phyloP scores from a whole-genome alignment of 1,140 invertebrate species.

The Bombus pyrosoma region DNA sequence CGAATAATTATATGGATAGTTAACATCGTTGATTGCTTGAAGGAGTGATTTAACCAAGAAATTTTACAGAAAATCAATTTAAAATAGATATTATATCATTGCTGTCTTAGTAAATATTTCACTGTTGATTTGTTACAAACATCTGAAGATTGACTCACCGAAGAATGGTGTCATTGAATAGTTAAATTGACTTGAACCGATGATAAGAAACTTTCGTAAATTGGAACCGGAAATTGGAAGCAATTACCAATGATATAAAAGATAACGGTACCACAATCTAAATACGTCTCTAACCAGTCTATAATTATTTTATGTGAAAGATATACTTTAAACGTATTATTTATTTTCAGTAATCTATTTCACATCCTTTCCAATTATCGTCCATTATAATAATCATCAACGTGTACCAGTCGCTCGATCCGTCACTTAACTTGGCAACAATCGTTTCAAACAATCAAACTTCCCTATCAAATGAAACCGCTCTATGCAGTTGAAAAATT shows the following conservation, averaged over 20 bases:
- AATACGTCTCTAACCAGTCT: neutral
- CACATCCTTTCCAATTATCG: neutral
- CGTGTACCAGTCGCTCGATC: neutral
- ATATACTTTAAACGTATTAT: neutral
- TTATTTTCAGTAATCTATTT: neutral
- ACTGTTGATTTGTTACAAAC: no score
- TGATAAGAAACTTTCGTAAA: neutral
- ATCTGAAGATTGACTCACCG: no score
- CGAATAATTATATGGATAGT: no score
- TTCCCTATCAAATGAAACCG: neutral
- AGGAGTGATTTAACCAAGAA: no score
- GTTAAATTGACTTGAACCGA: neutral
- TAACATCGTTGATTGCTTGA: no score
- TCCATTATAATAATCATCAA: neutral
- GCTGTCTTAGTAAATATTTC: no score
- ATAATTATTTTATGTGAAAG: neutral
- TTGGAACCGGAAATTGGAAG: neutral
- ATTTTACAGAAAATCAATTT: no score
- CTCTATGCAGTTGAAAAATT: neutral
- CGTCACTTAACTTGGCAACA: neutral
- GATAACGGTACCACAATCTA: neutral
- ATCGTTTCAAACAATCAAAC: constrained; percentile 7
- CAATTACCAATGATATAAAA: neutral
- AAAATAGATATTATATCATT: no score
- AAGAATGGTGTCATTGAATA: no score